A percentile compares a stretch with the other conserved stretches of the same genome.
These are phyloP conservation scores for Prunella himalayana DNA, from an alignment of 2,113 vertebrate species.

Conservation along the genomic window DNA sequence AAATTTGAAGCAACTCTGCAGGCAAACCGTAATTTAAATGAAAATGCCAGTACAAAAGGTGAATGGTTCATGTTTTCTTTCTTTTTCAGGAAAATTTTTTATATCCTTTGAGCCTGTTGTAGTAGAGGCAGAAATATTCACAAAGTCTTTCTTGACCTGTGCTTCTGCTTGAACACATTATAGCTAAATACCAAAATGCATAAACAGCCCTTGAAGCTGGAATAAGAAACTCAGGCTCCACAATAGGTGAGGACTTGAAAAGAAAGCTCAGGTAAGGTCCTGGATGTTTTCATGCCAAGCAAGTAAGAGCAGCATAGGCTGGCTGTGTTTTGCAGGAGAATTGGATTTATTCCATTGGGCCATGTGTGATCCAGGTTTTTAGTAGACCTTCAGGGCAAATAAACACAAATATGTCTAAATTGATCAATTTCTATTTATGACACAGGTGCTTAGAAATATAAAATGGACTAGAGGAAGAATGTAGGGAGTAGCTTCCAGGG, in stretches of 20 bases:
- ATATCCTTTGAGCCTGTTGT: background rate
- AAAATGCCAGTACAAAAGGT: background rate
- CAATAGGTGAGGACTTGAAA: background rate
- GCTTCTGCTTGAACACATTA: background rate
- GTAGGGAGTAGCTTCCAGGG: background rate
- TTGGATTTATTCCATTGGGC: background rate
- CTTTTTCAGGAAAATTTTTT: background rate
- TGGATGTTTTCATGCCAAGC: background rate
- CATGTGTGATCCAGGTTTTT: background rate
- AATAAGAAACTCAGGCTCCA: background rate
- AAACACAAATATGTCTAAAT: background rate
- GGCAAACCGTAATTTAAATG: background rate
- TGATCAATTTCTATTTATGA: background rate
- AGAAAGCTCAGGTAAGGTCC: background rate
- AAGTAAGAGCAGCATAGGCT: background rate
- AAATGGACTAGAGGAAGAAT: background rate
- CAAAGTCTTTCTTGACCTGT: background rate
- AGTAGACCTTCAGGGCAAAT: background rate
- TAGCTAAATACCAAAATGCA: background rate
- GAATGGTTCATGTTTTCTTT: constrained; percentile 6
- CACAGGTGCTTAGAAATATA: background rate
- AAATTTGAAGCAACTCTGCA: background rate
- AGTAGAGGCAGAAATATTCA: background rate
- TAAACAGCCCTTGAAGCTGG: background rate
- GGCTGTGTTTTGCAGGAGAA: background rate